A percentile compares a stretch with the other conserved stretches of the same genome.
Evolutionary conservation across 2,113 vertebrate species (phyloP).

Genomic region (Corydoras maculifer): DNA sequence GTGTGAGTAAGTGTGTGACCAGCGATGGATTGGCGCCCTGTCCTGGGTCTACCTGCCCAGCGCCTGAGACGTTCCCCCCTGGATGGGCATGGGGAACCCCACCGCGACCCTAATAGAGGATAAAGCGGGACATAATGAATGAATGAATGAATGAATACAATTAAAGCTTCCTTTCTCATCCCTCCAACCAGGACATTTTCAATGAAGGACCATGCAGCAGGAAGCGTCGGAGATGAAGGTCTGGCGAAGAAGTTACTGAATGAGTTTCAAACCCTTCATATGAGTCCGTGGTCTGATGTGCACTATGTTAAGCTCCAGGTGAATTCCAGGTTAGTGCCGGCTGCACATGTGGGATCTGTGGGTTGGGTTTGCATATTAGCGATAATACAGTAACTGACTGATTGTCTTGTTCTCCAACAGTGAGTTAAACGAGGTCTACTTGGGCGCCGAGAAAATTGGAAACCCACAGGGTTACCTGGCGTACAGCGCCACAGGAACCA

Average conservation of each 20-base stretch:
- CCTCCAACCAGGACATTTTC: constrained; percentile 42
- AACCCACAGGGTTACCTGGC: constrained; percentile 69
- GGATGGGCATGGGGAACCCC: too few relatives aligned
- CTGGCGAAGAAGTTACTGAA: constrained; percentile 56
- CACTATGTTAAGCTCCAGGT: constrained; percentile 77
- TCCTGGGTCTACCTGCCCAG: too few relatives aligned
- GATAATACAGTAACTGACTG: not conserved
- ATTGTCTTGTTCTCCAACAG: constrained; percentile 40
- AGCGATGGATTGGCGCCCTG: too few relatives aligned
- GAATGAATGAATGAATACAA: too few relatives aligned
- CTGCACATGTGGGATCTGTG: not conserved
- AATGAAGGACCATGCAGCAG: constrained; percentile 58
- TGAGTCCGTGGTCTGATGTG: constrained; percentile 73
- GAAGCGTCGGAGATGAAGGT: constrained; percentile 59
- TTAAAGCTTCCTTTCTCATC: not conserved
- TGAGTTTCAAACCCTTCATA: constrained; percentile 51
- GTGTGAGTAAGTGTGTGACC: too few relatives aligned
- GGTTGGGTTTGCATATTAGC: not conserved
- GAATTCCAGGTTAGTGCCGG: constrained; percentile 49
- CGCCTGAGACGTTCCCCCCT: too few relatives aligned
- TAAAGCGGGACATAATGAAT: too few relatives aligned
- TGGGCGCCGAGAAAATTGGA: constrained; percentile 40
- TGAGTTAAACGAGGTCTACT: constrained; percentile 48
- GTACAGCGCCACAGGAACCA: constrained; percentile 65
- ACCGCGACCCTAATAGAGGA: too few relatives aligned